Conservation (phyloP, 2,888 invertebrate species). For the Rapana venosa region DNA sequence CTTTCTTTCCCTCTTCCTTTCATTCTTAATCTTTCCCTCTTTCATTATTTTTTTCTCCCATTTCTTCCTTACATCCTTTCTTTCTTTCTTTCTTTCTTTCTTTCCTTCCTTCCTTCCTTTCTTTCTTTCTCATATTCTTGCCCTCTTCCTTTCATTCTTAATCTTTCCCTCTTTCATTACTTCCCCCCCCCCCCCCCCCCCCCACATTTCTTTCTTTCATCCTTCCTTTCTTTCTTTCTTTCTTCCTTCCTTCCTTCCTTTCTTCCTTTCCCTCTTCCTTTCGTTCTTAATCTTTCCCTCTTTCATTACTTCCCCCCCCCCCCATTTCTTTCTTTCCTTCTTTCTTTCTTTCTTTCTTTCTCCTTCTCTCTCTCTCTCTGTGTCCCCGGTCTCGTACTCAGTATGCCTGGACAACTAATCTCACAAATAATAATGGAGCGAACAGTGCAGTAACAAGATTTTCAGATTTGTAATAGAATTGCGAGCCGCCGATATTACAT, state of each 20-base stretch:
- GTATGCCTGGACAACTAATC: too few relatives aligned
- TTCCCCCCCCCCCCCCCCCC: too few relatives aligned
- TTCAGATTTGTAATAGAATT: too few relatives aligned
- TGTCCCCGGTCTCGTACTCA: neutral
- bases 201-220: neutral
- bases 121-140: too few relatives aligned
- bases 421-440: too few relatives aligned
- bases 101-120: neutral
- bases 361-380: neutral
- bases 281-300: neutral
- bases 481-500: too few relatives aligned
- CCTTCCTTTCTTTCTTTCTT: neutral
- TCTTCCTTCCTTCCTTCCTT: neutral
- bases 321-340: neutral
- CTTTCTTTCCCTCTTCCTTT: too few relatives aligned
- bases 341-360: neutral
- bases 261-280: neutral
- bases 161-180: neutral
- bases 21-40: too few relatives aligned
- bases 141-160: neutral
- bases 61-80: neutral
- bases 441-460: too few relatives aligned
- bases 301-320: neutral
- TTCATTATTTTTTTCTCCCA: too few relatives aligned
- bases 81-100: neutral